phyloP scores from a whole-genome alignment of 2,888 invertebrate genomes.

The Apotomis betuletana region DNA sequence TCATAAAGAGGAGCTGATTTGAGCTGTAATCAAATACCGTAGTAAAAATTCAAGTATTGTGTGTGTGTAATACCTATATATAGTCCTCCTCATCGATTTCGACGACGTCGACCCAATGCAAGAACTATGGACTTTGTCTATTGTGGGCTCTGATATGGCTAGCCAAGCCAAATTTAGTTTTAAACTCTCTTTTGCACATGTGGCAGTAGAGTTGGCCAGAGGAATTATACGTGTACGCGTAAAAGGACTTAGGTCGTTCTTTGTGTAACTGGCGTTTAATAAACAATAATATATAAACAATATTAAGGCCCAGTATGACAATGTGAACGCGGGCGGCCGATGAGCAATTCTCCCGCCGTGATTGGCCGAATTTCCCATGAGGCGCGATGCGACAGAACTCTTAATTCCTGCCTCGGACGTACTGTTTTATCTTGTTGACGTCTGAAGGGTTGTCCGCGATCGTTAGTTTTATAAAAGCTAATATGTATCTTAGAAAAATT shows the following conservation, averaged over 20 bases:
- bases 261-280: too few relatives aligned
- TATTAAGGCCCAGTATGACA: not conserved
- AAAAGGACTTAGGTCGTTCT: too few relatives aligned
- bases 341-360: constrained; percentile 71
- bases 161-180: too few relatives aligned
- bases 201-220: too few relatives aligned
- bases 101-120: too few relatives aligned
- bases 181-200: too few relatives aligned
- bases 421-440: constrained; percentile 50
- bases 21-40: too few relatives aligned
- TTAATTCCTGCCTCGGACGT: constrained; percentile 72
- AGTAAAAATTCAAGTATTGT: not conserved
- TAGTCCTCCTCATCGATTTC: too few relatives aligned
- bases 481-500: not conserved
- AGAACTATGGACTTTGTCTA: too few relatives aligned
- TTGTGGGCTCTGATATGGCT: too few relatives aligned
- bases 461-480: constrained; percentile 9
- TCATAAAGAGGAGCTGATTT: too few relatives aligned
- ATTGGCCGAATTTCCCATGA: constrained; percentile 79
- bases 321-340: constrained; percentile 54
- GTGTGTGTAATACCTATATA: not conserved
- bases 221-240: too few relatives aligned
- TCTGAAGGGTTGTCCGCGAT: constrained; percentile 52
- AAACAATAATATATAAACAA: not conserved
- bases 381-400: constrained; percentile 68